These are phyloP conservation scores for Cacatua alba DNA, from an alignment of 2,113 vertebrate species.

Conservation along the genomic window DNA sequence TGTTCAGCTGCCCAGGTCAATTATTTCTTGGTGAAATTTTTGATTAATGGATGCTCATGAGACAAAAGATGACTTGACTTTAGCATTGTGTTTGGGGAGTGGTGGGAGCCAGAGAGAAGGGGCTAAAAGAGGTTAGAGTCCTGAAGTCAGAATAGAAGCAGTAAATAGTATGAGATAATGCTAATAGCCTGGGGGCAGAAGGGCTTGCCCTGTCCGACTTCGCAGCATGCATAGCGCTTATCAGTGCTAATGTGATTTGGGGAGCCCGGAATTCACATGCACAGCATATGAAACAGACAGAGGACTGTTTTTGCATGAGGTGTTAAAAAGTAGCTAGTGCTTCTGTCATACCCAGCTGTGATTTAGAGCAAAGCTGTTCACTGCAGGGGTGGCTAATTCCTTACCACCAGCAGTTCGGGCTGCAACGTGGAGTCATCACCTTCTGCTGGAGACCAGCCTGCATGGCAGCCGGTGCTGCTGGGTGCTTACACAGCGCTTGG, in stretches of 20 bases:
- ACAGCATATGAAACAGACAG: neutral
- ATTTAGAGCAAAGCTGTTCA: neutral
- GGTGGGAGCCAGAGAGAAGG: neutral
- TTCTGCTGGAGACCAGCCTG: neutral
- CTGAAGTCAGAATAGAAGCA: neutral
- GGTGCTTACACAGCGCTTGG: accelerated
- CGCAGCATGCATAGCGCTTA: neutral
- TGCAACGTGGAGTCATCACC: neutral
- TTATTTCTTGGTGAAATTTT: neutral
- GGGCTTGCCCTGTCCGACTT: neutral
- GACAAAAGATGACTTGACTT: neutral
- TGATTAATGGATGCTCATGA: neutral
- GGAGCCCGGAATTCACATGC: neutral
- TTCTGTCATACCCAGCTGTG: neutral
- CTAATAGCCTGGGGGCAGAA: neutral
- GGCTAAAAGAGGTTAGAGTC: neutral
- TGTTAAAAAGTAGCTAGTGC: neutral
- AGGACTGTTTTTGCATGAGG: neutral
- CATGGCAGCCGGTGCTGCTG: neutral
- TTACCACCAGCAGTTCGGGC: neutral
- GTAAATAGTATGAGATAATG: neutral
- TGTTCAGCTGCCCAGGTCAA: neutral
- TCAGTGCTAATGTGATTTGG: neutral
- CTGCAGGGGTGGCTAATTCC: neutral
- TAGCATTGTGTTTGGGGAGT: neutral